Evolutionary conservation across 2,888 invertebrate genomes (phyloP), one percentile per base, ranked within the genome.

Genomic region (Caenorhabditis afra): DNA sequence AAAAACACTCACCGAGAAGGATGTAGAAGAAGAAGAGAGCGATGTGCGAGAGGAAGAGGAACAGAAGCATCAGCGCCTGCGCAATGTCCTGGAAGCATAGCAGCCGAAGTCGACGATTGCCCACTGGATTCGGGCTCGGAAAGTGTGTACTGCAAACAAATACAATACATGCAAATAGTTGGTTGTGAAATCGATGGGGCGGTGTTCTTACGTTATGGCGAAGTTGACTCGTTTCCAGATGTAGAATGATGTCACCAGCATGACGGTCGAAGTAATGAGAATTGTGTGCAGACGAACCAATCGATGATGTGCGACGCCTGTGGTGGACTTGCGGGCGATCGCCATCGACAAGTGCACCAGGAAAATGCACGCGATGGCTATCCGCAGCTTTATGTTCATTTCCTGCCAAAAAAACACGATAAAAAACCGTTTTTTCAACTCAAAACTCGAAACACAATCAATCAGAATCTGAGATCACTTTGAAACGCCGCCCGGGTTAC

Each of bases 21-120:
- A 78, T 74, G 55, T 83, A 85, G 64, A 79, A 85, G 61, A 84
- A 85, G 22, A 81, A 67, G 47, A 85, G 70, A 5, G 84, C 81
- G 49, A 83, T 61, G 61, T 85, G 85, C 1, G 81, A 66, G 29
- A 85, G 78, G 49, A 79, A 61, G 7, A 85, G 49, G 67, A 84
- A 84, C 7, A 85, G 61, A 0, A 80, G n/a, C 22, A 84, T 35
- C 0, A 75, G 47, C 0, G 83, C 80, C 65, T 71, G 77, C 16
- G 81, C 80, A 20, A 83, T 61, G 49, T 83, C 83, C 61, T 81
- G 78, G 20, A 79, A 44, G 18, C 83, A 83, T 1, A 83, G 49
- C 0, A 70, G 50, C 20, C 81, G 71, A 57, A 80, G 73, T 4
- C 83, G 75, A 29, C 79, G 71, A 12, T 71, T 79, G 22, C 67